These are phyloP conservation scores for Petrocephalus microphthalmus DNA, from an alignment of 2,113 vertebrate species.

Conservation along the genomic window DNA sequence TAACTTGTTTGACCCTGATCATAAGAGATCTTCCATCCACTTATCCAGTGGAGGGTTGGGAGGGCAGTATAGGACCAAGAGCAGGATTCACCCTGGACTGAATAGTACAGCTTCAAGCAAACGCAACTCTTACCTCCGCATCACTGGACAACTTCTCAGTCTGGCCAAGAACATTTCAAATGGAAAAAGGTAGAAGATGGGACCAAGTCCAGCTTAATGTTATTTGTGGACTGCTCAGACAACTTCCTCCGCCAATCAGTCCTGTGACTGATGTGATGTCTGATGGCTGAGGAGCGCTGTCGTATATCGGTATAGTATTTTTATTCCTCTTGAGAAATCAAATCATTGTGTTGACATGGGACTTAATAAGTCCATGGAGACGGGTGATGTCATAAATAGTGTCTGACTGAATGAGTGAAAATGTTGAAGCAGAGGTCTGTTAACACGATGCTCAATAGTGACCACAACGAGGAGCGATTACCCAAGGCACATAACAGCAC, in stretches of 20 bases:
- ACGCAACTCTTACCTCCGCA: background rate
- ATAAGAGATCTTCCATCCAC: background rate
- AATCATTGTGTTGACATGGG: background rate
- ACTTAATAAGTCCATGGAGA: slow-evolving; percentile 7
- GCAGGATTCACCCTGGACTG: background rate
- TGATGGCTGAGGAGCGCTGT: background rate
- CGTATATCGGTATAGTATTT: background rate
- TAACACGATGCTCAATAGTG: background rate
- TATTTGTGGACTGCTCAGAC: background rate
- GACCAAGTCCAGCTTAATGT: background rate
- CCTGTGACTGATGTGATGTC: background rate
- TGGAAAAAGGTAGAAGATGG: background rate
- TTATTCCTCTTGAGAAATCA: background rate
- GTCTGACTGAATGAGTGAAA: background rate
- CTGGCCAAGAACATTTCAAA: background rate
- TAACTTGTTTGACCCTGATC: background rate
- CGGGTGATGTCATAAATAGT: background rate
- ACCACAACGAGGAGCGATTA: background rate
- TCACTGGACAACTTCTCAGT: background rate
- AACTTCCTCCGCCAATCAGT: background rate
- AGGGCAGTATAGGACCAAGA: background rate
- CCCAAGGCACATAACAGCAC: background rate
- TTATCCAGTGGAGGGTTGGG: background rate
- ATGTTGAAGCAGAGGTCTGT: background rate
- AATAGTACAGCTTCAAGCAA: background rate